Base-by-base conservation (phyloP, 2,797 vertebrate species). In the Poeciliopsis paucimaculata region DNA sequence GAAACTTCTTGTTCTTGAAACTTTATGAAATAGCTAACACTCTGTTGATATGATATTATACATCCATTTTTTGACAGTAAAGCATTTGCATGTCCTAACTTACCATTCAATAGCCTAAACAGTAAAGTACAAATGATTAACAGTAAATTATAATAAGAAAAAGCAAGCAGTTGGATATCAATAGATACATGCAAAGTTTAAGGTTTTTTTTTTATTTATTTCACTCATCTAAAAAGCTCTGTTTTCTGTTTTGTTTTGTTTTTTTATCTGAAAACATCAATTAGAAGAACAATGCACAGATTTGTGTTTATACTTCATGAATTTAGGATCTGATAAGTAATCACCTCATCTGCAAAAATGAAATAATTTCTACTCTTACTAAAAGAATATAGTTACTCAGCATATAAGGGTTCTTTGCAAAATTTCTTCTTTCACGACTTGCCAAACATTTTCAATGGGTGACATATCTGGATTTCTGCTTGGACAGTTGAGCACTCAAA, bases 401-500 rank as follows among this genome's bases (percentile, higher is more conserved):
- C 26, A 28, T 71, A 16, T 45, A 71, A 45, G 23, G 41, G 6
- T 46, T 71, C 6, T 71, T 28, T 71, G 41, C 41, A 45, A 13
- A 45, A 45, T 71, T 28, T 71, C 26, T 28, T 46, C 39, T 71
- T 71, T 71, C 26, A 28, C 7, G 8, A 43, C 4, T 12, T 43
- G 66, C 66, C 66, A 43, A 70, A 70, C 23, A 43, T 43, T 70
- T 70, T 70, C 66, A 43, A 43, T 43, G 39, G 66, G 11, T 43
- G 66, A n/a, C 66, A 71, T 11, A 7, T 31, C 15, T 62, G 28
- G 74, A 47, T 31, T 62, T 18, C 55, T 23, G 55, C 28, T 60
- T 45, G 57, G 74, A 62, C 26, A 76, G 26, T 23, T 31, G 31
- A 46, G 45, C 31, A 64, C 41, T 76, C 45, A 64, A 76, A 76